Evolutionary conservation across 2,888 invertebrate genomes (phyloP), one percentile per base, ranked within the genome.

Genomic region (Drosophila pseudotalamancana): DNA sequence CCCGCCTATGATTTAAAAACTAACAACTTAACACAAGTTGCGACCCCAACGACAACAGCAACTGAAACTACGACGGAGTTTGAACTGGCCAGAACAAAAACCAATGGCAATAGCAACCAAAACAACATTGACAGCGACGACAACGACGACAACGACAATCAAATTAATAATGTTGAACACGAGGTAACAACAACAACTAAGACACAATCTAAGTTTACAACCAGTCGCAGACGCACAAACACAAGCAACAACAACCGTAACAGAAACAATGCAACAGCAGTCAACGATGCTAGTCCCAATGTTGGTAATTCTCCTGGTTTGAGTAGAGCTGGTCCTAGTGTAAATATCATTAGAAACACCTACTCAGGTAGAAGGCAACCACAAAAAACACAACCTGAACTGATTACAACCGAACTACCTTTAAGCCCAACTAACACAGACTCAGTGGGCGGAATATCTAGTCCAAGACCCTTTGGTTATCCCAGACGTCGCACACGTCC

Each of bases 381-480:
- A 50, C 78, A 60, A 61, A 61, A 56, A 72, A 62, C 51, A 60
- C 63, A 75, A 59, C 40, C 60, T 40, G 75, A 84, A 78, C 76
- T 46, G 59, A 61, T 50, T 23, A 61, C 56, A 79, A 79, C 70
- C 57, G 71, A 77, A 51, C 53, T 80, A 49, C 73, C 77, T 59
- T 64, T 74, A 64, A 81, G 81, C 68, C 69, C 76, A 65, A 87
- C 80, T 84, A 90, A 88, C 62, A 87, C 80, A 9, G 53, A 65
- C 77, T 83, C 73, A 63, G 89, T 50, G 45, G 56, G 48, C 29
- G 64, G 42, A 49, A 91, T 93, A 67, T 92, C 92, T 75, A 93
- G 92, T 89, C 92, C 93, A 69, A 90, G 93, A 88, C 93, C 93
- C 18, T 93, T 93, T 84, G 92, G 92, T 84, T 93, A 91, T 73